Evolutionary conservation across 2,113 vertebrate genomes (phyloP).

Genomic region (Pristiophorus japonicus): DNA sequence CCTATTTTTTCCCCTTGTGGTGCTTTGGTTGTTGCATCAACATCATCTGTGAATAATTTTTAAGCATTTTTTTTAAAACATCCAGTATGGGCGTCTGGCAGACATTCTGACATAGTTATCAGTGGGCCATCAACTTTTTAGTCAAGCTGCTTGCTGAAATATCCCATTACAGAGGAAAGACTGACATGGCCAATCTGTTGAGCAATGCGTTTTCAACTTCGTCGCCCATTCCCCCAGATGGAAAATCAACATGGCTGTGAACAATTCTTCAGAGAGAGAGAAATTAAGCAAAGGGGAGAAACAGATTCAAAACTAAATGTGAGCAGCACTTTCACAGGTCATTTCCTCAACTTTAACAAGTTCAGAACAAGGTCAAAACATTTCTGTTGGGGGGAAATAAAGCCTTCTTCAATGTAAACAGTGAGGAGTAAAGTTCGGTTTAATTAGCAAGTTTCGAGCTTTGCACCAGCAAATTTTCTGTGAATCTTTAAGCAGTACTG

Average conservation of each 20-base stretch:
- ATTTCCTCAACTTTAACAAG: not conserved
- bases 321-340: not conserved
- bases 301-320: not conserved
- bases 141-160: conserved; percentile 19
- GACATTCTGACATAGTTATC: not conserved
- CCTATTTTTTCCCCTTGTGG: not conserved
- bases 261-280: not conserved
- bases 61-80: not conserved
- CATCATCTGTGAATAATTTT: not conserved
- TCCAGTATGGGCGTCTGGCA: not conserved
- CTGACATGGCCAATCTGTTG: not conserved
- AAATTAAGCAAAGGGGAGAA: not conserved
- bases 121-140: not conserved
- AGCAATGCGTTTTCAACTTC: not conserved
- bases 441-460: not conserved
- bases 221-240: not conserved
- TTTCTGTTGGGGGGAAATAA: not conserved
- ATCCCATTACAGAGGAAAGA: not conserved
- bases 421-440: not conserved
- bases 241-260: not conserved
- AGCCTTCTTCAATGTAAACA: not conserved
- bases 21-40: not conserved
- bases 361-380: not conserved
- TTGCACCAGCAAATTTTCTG: not conserved
- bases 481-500: not conserved